Conservation (phyloP, 1,140 invertebrate species). For the Drosophila quadrilineata region DNA sequence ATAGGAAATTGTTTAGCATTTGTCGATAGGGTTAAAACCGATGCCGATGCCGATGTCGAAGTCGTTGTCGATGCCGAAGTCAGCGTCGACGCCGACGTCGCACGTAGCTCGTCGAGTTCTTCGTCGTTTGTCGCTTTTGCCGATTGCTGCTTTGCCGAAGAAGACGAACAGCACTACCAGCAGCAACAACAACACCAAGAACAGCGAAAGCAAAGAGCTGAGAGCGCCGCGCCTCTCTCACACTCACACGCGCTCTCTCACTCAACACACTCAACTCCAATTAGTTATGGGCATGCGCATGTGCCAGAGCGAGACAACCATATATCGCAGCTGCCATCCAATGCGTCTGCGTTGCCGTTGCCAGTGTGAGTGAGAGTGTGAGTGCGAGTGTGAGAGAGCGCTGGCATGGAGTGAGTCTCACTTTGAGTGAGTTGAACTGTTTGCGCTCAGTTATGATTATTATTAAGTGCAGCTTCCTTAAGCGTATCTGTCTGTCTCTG, state of each 20-base stretch:
- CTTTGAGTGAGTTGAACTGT: too few relatives aligned
- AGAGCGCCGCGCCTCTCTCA: conserved; percentile 32
- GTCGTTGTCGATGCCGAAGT: neutral
- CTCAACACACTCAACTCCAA: too few relatives aligned
- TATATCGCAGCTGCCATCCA: conserved; percentile 9
- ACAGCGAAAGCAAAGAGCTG: too few relatives aligned
- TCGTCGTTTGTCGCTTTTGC: too few relatives aligned
- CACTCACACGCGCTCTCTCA: conserved; percentile 20
- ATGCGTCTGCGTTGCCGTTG: conserved; percentile 19
- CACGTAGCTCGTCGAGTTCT: too few relatives aligned
- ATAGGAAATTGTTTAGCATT: conserved; percentile 71
- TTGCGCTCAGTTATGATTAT: conserved; percentile 1
- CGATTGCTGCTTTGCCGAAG: neutral
- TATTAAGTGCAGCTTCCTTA: conserved; percentile 61
- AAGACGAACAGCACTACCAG: neutral
- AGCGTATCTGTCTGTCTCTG: conserved; percentile 4
- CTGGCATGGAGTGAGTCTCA: too few relatives aligned
- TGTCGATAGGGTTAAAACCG: conserved; percentile 67
- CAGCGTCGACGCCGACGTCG: neutral
- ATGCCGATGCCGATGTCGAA: conserved; percentile 8
- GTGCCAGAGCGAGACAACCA: conserved; percentile 55
- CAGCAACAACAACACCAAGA: too few relatives aligned
- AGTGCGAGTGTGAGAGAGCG: conserved; percentile 8
- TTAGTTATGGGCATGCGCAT: conserved; percentile 32
- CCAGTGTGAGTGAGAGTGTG: neutral